Evolutionary conservation across 53 echinoderm and acorn worm species (phyloP).

Genomic region (Paelopatides confundens): DNA sequence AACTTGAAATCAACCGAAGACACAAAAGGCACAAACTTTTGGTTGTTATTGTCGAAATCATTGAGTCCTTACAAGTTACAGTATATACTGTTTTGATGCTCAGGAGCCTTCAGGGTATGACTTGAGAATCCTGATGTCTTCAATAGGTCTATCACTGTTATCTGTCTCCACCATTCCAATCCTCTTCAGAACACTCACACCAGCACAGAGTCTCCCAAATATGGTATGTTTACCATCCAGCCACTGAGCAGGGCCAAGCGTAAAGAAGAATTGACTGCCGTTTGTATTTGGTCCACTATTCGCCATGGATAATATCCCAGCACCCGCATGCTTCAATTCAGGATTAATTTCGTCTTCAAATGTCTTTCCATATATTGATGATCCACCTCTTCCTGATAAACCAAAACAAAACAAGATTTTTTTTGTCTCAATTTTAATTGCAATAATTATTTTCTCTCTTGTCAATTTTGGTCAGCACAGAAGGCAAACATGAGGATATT

Average conservation of each 20-base stretch:
- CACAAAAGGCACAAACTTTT: no score
- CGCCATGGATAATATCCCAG: constrained; percentile 96
- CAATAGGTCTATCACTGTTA: constrained; percentile 74
- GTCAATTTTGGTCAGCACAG: no score
- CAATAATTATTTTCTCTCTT: no score
- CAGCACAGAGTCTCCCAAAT: constrained; percentile 83
- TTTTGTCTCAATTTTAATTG: no score
- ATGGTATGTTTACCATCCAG: constrained; percentile 93
- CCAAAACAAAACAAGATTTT: neutral
- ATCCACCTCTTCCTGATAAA: constrained; percentile 83
- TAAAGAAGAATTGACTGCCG: constrained; percentile 98
- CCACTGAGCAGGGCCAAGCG: constrained; percentile 85
- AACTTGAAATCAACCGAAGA: no score
- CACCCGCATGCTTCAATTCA: constrained; percentile 90
- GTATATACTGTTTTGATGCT: no score
- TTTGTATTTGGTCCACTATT: constrained; percentile 96
- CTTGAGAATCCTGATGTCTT: constrained; percentile 80
- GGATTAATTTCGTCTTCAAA: constrained; percentile 89
- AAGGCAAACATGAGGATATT: no score
- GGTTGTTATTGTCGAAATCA: no score
- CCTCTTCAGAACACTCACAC: constrained; percentile 80
- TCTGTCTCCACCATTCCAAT: constrained; percentile 97
- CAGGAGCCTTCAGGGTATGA: constrained; percentile 65
- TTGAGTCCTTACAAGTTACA: no score
- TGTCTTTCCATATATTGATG: constrained; percentile 86